Evolutionary conservation across 2,797 vertebrate species (phyloP).

Genomic region (Rallus crepitans): DNA sequence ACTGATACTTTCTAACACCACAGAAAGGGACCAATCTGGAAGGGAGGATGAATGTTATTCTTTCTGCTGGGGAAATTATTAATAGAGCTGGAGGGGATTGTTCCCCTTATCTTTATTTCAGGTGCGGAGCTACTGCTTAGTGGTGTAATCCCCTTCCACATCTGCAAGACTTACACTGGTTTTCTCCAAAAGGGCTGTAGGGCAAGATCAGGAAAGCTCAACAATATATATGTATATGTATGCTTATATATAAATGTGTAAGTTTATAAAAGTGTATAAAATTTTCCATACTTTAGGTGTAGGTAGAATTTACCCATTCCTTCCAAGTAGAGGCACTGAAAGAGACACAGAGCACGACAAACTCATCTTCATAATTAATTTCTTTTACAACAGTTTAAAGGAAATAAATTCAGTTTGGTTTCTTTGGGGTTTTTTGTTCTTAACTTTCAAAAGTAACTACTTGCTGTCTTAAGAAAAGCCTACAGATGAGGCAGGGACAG

Average conservation of each 20-base stretch:
- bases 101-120: slow-evolving; percentile 65
- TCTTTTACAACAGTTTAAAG: slow-evolving; percentile 38
- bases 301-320: neutral
- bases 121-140: slow-evolving; percentile 3
- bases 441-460: slow-evolving; percentile 57
- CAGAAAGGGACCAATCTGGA: slow-evolving; percentile 22
- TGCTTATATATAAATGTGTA: neutral
- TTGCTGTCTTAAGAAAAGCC: slow-evolving; percentile 45
- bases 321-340: neutral
- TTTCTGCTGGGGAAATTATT: slow-evolving; percentile 36
- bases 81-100: neutral
- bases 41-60: slow-evolving; percentile 2
- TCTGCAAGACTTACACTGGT: neutral
- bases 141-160: neutral
- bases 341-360: neutral
- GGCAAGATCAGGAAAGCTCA: slow-evolving; percentile 9
- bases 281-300: neutral
- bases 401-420: slow-evolving; percentile 50
- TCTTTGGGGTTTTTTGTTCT: slow-evolving; percentile 53
- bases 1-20: slow-evolving; percentile 50
- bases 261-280: neutral
- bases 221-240: neutral
- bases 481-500: slow-evolving; percentile 47
- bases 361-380: slow-evolving; percentile 2
- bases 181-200: neutral